phyloP scores from a whole-genome alignment of 1,140 invertebrate species.

The Drosophila pruinosa region DNA sequence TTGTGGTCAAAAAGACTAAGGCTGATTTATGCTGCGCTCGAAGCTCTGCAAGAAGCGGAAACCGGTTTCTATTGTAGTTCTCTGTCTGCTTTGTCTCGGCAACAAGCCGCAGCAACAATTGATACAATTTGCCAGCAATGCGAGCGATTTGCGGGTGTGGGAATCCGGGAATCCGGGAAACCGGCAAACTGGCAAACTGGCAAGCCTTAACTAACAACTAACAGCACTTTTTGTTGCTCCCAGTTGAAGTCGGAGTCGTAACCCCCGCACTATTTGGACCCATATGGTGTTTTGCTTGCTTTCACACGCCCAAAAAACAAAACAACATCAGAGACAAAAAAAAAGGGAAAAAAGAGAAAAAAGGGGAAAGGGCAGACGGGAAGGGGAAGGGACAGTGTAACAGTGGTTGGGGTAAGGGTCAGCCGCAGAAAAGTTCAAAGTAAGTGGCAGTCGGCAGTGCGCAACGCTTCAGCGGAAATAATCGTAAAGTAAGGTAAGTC shows the following conservation, averaged over 20 bases:
- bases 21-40: constrained; percentile 68
- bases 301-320: constrained; percentile 66
- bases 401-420: constrained; percentile 6
- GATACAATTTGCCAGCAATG: constrained; percentile 68
- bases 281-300: constrained; percentile 33
- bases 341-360: neutral
- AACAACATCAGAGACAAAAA: neutral
- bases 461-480: constrained; percentile 76
- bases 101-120: constrained; percentile 56
- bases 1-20: constrained; percentile 31
- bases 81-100: neutral
- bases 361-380: constrained; percentile 2
- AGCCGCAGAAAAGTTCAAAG: constrained; percentile 68
- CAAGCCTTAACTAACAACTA: constrained; percentile 15
- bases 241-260: neutral
- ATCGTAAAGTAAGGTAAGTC: constrained; percentile 74
- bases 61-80: constrained; percentile 47
- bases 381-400: neutral
- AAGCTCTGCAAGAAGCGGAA: constrained; percentile 28
- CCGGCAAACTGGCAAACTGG: no score
- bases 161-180: constrained; percentile 36
- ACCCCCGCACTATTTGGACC: neutral
- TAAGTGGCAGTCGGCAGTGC: constrained; percentile 56
- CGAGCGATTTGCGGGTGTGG: constrained; percentile 67
- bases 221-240: constrained; percentile 5